Evolutionary conservation across 64 coral and sea anemone genomes (phyloP).

Genomic region (Actinia tenebrosa): DNA sequence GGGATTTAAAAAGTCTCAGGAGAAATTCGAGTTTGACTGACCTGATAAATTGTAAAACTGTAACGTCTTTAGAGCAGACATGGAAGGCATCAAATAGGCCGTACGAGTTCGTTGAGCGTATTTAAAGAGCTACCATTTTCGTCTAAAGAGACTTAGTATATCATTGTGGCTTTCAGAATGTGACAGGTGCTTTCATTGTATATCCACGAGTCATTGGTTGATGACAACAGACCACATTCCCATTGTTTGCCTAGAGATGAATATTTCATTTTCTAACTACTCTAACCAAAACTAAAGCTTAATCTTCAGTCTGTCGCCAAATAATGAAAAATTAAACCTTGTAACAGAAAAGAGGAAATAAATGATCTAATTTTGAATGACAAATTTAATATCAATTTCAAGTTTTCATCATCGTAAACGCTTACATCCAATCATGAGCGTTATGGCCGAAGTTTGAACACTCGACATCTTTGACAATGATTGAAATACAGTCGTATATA

Average conservation of each 20-base stretch:
- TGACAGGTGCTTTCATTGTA: slow-evolving; percentile 7
- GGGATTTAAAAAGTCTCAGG: neutral
- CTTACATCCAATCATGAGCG: neutral
- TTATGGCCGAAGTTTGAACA: no score
- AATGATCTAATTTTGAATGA: neutral
- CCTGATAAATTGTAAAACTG: neutral
- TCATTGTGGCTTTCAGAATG: neutral
- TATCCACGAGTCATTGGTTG: slow-evolving; percentile 4
- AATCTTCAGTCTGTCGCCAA: neutral
- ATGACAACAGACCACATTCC: neutral
- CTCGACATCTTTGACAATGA: no score
- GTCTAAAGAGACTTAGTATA: neutral
- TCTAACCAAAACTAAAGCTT: neutral
- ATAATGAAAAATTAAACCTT: neutral
- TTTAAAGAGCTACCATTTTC: neutral
- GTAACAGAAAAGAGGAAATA: neutral
- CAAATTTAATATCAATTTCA: neutral
- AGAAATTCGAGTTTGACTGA: neutral
- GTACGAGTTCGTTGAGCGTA: no score
- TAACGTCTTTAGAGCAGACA: no score
- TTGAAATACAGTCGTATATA: no score
- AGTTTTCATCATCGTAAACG: neutral
- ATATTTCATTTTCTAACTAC: neutral
- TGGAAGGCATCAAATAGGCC: no score
- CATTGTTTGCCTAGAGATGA: neutral